Base-by-base conservation (phyloP, 2,113 vertebrate genomes). In the Varanus salvator region DNA sequence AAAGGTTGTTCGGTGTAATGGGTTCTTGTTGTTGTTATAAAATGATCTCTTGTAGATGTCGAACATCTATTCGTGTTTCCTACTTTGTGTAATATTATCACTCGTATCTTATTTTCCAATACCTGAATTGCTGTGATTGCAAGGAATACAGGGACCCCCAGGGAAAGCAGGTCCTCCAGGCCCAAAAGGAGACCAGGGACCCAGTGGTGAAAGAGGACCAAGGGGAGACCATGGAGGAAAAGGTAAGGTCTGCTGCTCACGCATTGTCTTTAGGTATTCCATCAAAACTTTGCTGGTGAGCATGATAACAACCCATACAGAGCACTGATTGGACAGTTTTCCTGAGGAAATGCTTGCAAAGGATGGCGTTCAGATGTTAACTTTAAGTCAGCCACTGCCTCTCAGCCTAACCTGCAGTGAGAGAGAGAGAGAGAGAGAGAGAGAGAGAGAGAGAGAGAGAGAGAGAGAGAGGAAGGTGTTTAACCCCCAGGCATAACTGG, bases 191-290 rank as follows among this genome's bases (percentile, higher is more conserved):
- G 85, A 80, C 12, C 27, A 25, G 66, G 95, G 95, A 38, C 93
- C 94, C n/a, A 80, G 88, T 87, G 96, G 96, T 71, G 82, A 91
- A 91, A 91, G 93, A 60, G 96, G 96, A 21, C 91, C 86, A 14
- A 95, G 92, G 82, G 96, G 94, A 91, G 93, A 95, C 21, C 54
- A 86, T 72, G 95, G 95, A 29, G 87, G 87, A n/a, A 95, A 91
- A 95, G 95, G 93, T 96, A 91, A 38, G 92, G 2, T 27, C 8
- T 31, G 17, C 8, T 31, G 17, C 31, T 71, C 15, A 19, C 31
- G 31, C 27, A 71, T 50, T 29, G n/a, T 34, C 31, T n/a, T 29
- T 9, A 80, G 2, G 34, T 19, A 12, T n/a, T 80, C n/a, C 78
- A 80, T 3, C 38, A 31, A 48, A 50, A 8, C 7, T 66, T 77